Conservation (phyloP, 2,113 vertebrate species). For the Hypanus sabinus region DNA sequence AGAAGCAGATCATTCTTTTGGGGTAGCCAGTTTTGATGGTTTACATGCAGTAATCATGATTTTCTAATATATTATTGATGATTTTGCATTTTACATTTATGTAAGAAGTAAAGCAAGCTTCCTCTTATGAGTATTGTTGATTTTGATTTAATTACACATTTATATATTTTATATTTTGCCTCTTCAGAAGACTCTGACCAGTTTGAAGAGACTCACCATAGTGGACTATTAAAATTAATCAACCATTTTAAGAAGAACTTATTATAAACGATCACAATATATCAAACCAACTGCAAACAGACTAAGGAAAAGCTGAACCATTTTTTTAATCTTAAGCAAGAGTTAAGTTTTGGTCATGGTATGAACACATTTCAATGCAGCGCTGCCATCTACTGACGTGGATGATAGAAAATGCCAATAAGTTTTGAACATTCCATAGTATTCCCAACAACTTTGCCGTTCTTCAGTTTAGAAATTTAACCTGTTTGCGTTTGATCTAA, state of each 20-base stretch:
- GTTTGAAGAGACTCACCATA: not conserved
- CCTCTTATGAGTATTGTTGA: too few species aligned
- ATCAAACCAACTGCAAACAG: not conserved
- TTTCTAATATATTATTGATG: not conserved
- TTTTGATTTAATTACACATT: not conserved
- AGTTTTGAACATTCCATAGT: not conserved
- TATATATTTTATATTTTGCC: not conserved
- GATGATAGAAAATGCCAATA: not conserved
- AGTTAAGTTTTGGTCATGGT: too few species aligned
- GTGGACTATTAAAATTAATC: not conserved
- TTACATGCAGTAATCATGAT: not conserved
- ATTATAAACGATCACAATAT: not conserved
- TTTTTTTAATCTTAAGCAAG: not conserved
- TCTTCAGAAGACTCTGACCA: not conserved
- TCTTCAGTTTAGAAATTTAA: too few species aligned
- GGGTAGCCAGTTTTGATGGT: not conserved
- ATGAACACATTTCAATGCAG: not conserved
- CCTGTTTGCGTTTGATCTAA: too few species aligned
- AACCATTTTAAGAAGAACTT: not conserved
- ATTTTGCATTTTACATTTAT: not conserved
- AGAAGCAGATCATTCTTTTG: not conserved
- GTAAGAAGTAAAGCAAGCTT: not conserved
- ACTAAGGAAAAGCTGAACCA: not conserved
- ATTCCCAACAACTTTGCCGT: not conserved
- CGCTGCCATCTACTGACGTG: slow-evolving; percentile 13